Percentiles rank a stretch among this genome's conserved stretches.
Conservation (phyloP, 2,113 vertebrate genomes). For the Hydrochoerus hydrochaeris region DNA sequence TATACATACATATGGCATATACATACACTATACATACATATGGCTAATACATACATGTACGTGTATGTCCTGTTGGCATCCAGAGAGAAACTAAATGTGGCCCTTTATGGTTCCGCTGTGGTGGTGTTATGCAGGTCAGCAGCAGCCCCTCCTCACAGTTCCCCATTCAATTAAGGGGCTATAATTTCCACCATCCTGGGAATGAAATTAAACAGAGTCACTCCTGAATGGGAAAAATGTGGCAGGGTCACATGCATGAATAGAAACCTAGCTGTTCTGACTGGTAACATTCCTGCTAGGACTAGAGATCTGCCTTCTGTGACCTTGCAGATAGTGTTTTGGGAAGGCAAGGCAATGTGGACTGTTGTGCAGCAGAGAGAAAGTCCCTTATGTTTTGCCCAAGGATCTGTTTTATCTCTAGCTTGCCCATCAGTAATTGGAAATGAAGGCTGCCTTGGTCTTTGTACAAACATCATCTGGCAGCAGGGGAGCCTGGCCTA, state of each 20-base stretch:
- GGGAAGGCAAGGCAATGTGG: not conserved
- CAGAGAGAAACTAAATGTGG: not conserved
- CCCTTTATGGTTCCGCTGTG: not conserved
- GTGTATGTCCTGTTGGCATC: not conserved
- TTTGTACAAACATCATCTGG: not conserved
- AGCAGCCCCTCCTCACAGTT: not conserved
- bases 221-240: not conserved
- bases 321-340: not conserved
- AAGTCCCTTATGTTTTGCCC: constrained; percentile 52
- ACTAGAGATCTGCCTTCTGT: not conserved
- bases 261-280: not conserved
- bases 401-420: constrained; percentile 82
- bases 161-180: not conserved
- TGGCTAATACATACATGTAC: not conserved
- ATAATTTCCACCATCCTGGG: not conserved
- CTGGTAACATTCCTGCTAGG: not conserved
- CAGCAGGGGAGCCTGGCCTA: not conserved
- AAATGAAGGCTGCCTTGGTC: constrained; percentile 69
- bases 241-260: not conserved
- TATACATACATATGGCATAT: too few relatives aligned
- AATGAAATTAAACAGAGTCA: not conserved
- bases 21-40: too few relatives aligned
- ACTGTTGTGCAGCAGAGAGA: constrained; percentile 66
- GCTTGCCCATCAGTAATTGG: constrained; percentile 74
- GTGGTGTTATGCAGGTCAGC: not conserved